Evolutionary conservation across 2,797 vertebrate genomes (phyloP).

Genomic region (Dicrostonyx torquatus): DNA sequence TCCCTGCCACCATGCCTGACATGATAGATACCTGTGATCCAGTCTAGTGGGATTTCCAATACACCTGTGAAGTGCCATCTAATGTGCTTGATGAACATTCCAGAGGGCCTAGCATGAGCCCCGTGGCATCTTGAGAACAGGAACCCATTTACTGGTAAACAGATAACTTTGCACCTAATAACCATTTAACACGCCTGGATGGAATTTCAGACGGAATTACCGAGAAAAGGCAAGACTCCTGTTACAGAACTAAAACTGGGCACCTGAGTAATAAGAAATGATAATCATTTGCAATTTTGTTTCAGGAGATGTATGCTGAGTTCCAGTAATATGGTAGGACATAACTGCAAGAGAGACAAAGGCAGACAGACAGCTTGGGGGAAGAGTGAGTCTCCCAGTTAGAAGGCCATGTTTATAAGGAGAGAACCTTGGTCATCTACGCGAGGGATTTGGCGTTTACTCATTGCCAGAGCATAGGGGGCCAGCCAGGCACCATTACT

Average conservation of each 20-base stretch:
- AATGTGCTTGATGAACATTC: neutral
- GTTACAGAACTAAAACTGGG: conserved; percentile 28
- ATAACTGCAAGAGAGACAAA: neutral
- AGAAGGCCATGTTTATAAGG: neutral
- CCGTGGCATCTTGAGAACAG: neutral
- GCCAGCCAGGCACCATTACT: neutral
- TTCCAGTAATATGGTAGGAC: neutral
- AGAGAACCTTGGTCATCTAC: neutral
- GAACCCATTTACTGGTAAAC: neutral
- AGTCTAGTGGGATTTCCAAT: conserved; percentile 15
- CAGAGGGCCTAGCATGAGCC: conserved; percentile 5
- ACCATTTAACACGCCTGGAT: neutral
- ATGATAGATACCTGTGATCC: neutral
- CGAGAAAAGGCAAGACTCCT: conserved; percentile 34
- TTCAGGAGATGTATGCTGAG: conserved; percentile 10
- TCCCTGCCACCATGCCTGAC: neutral
- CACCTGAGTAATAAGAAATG: conserved; percentile 12
- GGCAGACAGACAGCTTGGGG: neutral
- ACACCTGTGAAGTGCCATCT: neutral
- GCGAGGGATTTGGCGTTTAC: neutral
- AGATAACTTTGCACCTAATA: neutral
- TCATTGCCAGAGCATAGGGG: neutral
- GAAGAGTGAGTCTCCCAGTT: neutral
- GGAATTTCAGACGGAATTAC: conserved; percentile 55
- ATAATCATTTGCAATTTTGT: conserved; percentile 25